Evolutionary conservation across 1,140 invertebrate species (phyloP), one percentile per base, ranked within the genome.

Genomic region (Rhysida immarginata): DNA sequence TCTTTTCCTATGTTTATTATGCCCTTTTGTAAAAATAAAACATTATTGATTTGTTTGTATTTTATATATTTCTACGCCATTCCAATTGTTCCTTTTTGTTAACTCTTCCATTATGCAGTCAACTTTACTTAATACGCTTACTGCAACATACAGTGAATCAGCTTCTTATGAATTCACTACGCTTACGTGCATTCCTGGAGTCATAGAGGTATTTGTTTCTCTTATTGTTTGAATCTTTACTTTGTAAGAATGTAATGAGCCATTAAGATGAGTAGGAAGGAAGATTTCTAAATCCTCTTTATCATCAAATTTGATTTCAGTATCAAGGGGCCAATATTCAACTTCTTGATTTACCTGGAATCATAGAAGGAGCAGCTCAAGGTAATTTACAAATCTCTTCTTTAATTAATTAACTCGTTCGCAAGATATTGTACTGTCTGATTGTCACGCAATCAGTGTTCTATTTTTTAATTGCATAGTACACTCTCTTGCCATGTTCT

Each of bases 121-220:
- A 16, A 96, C 93, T 0, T 72, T 97, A 55, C 71, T 97, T 51
- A 93, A 85, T 63, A 95, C 90, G 0, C 68, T 97, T 58, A 97
- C 94, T 1, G 85, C 87, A 68, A 96, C 92, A 25, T 84, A 95
- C 70, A 96, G 91, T 61, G 95, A 96, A 72, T 86, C 85, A 51
- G 96, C 96, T 13, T 87, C 86, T 53, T 99, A 99, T 72, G 96
- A 99, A 74, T 99, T 99, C 69, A 99, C 96, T 58, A 99, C 96
- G 0, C 73, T 99, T 43, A 99, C 96, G 24, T 99, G 96, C 73
- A 99, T 99, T 66, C 96, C 96, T 49, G 96, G 96, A 56, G 94
- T 98, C 0, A 96, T 98, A 60, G 86, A 96, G 68, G 77, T 71
- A 68, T 63, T 57, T 53, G 59, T 42, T 48, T 11, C 5, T 5